Evolutionary conservation across 2,888 invertebrate genomes (phyloP).

Genomic region (Gastrophysa polygoni): DNA sequence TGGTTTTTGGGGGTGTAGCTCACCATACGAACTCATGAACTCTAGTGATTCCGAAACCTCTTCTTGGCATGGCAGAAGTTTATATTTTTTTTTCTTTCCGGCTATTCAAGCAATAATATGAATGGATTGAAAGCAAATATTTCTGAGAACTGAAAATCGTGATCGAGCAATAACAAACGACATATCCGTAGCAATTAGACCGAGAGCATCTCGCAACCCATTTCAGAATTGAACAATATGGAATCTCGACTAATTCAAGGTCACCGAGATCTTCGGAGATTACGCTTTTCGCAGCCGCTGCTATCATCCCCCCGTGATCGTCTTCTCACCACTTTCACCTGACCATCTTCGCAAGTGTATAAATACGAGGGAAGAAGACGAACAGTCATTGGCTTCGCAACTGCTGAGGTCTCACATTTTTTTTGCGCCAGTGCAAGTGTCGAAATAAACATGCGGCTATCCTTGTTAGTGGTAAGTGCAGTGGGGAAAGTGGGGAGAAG

Average conservation of each 20-base stretch:
- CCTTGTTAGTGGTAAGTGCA: conserved; percentile 41
- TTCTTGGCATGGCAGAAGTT: no score
- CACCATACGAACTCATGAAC: no score
- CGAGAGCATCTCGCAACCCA: not conserved
- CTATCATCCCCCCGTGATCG: conserved; percentile 22
- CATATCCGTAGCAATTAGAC: not conserved
- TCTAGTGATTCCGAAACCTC: no score
- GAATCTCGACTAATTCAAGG: conserved; percentile 12
- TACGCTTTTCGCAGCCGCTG: conserved; percentile 32
- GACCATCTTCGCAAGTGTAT: conserved; percentile 39
- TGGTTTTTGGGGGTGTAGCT: no score
- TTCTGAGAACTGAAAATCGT: conserved; percentile 10
- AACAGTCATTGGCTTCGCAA: conserved; percentile 39
- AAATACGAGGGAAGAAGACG: conserved; percentile 37
- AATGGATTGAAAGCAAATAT: no score
- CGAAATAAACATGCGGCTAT: conserved; percentile 34
- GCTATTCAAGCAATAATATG: no score
- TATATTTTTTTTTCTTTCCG: no score
- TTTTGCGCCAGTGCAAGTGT: conserved; percentile 37
- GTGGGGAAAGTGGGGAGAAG: not conserved
- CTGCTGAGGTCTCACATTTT: conserved; percentile 33
- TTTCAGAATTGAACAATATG: not conserved
- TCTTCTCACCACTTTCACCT: conserved; percentile 41
- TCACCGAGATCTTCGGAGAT: conserved; percentile 13
- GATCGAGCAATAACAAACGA: conserved; percentile 16